Conservation (phyloP, 2,888 invertebrate genomes). For the Dicyrtomina minuta region DNA sequence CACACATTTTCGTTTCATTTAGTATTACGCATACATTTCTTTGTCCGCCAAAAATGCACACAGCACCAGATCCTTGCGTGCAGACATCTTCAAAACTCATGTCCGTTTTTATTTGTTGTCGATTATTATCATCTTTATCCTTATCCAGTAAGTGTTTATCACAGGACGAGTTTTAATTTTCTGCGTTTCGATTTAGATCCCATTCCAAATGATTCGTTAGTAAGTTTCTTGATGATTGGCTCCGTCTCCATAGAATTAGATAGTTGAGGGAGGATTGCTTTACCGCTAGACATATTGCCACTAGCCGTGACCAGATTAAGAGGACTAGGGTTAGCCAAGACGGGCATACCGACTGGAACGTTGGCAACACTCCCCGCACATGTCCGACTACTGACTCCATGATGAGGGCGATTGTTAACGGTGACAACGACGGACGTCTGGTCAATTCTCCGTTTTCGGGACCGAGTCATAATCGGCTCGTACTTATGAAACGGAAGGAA, state of each 20-base stretch:
- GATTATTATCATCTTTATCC: not conserved
- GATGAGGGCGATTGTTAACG: not conserved
- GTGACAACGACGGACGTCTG: slow-evolving; percentile 5
- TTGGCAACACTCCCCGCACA: slow-evolving; percentile 20
- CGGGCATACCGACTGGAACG: not conserved
- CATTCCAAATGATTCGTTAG: slow-evolving; percentile 4
- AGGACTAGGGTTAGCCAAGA: slow-evolving; percentile 22
- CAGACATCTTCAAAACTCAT: not conserved
- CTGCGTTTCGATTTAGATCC: slow-evolving; percentile 25
- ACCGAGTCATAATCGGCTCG: slow-evolving; percentile 53
- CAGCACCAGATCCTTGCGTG: too few relatives aligned
- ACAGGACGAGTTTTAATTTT: slow-evolving; percentile 28
- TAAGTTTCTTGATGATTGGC: not conserved
- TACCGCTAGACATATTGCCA: slow-evolving; percentile 21
- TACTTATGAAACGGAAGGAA: slow-evolving; percentile 37
- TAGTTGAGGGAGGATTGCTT: not conserved
- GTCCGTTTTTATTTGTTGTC: not conserved
- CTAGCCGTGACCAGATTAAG: slow-evolving; percentile 31
- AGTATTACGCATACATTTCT: too few relatives aligned
- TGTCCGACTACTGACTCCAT: not conserved
- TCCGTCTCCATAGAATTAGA: slow-evolving; percentile 24
- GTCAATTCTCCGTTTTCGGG: slow-evolving; percentile 51
- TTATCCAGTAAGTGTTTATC: slow-evolving; percentile 11
- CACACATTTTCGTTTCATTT: too few relatives aligned
- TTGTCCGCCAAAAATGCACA: too few relatives aligned